Evolutionary conservation across 2,113 vertebrate species (phyloP).

Genomic region (Donacobius atricapilla): DNA sequence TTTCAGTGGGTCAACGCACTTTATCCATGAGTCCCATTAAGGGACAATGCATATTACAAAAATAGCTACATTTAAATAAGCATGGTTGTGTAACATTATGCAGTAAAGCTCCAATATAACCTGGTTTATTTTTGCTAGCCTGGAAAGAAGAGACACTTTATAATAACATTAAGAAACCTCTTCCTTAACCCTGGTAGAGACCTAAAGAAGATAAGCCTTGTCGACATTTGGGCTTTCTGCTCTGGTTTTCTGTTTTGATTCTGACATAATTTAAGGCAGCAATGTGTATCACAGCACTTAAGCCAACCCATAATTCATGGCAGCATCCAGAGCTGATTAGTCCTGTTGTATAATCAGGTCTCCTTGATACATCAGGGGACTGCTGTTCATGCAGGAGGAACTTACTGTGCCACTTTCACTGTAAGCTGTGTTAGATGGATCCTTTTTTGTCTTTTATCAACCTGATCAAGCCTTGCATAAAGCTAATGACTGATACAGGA

Average conservation of each 20-base stretch:
- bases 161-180: slow-evolving; percentile 18
- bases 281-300: slow-evolving; percentile 29
- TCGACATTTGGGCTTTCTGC: neutral
- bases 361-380: slow-evolving; percentile 34
- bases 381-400: slow-evolving; percentile 9
- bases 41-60: neutral
- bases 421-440: neutral
- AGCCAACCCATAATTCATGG: slow-evolving; percentile 42
- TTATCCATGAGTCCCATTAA: neutral
- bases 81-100: neutral
- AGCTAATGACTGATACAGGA: neutral
- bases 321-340: slow-evolving; percentile 52
- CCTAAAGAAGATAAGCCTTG: neutral
- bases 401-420: slow-evolving; percentile 8
- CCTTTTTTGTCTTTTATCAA: neutral
- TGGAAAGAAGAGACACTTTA: slow-evolving; percentile 11
- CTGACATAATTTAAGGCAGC: slow-evolving; percentile 3
- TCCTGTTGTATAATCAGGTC: slow-evolving; percentile 47
- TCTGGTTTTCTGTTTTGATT: slow-evolving; percentile 37
- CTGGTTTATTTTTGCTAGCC: slow-evolving; percentile 11
- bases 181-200: slow-evolving; percentile 1
- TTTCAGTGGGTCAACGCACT: neutral
- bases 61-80: slow-evolving; percentile 24
- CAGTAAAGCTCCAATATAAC: slow-evolving; percentile 6
- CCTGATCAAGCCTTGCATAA: neutral